Conservation (phyloP, 2,113 vertebrate species). For the Gymnorhina tibicen region DNA sequence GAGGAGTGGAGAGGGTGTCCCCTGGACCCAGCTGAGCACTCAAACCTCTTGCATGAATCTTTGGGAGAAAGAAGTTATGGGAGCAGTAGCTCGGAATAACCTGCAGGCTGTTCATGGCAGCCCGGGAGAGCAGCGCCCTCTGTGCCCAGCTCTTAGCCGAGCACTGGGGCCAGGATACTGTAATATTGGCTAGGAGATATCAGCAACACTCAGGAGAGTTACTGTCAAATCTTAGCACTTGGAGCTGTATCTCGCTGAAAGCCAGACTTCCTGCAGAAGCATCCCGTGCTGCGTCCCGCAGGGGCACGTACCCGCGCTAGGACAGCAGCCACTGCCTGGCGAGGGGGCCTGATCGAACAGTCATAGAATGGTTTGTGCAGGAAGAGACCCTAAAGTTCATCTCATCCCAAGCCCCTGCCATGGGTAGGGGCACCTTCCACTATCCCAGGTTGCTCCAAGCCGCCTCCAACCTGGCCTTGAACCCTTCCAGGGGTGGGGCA, state of each 20-base stretch:
- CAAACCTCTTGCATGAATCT: background rate
- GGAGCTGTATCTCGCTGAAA: background rate
- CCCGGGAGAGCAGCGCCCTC: accelerated
- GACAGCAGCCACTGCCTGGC: background rate
- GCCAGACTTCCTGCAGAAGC: background rate
- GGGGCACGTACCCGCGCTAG: accelerated
- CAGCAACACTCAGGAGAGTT: background rate
- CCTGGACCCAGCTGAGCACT: background rate
- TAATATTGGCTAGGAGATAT: background rate
- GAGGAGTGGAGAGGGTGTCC: background rate
- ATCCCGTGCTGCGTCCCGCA: background rate
- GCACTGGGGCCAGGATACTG: background rate
- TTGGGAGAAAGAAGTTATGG: background rate
- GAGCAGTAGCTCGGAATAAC: background rate
- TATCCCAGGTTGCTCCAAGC: background rate
- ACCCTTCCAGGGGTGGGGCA: background rate
- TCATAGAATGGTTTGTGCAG: background rate
- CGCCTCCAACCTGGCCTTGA: background rate
- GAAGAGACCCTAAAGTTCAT: background rate
- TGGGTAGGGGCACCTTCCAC: background rate
- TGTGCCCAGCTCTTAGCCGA: background rate
- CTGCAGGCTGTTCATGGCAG: background rate
- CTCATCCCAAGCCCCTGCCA: background rate
- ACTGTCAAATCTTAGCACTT: background rate
- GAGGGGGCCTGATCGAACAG: accelerated